A percentile compares a stretch with the other conserved stretches of the same genome.
These are phyloP conservation scores for Tragelaphus buxtoni DNA, from an alignment of 2,113 vertebrate genomes.

Conservation along the genomic window DNA sequence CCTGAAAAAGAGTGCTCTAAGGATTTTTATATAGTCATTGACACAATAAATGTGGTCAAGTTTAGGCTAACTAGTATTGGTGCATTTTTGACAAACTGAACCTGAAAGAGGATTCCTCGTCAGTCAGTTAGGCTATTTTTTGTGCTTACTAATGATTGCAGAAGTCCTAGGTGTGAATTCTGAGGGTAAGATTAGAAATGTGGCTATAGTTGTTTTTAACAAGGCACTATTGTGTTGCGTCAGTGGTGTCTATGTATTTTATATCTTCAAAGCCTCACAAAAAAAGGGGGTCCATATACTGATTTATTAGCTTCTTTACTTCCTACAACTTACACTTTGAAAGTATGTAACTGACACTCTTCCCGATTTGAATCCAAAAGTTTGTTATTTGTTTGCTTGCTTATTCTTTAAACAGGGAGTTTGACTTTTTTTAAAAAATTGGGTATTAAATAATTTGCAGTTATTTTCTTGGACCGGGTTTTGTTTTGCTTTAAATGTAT, in stretches of 20 bases:
- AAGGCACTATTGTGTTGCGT: not conserved
- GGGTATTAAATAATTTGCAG: not conserved
- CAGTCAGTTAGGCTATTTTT: slow-evolving; percentile 20
- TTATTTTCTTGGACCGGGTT: not conserved
- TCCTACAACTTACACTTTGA: not conserved
- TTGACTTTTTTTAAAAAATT: not conserved
- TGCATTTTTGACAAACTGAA: slow-evolving; percentile 8
- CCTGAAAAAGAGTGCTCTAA: slow-evolving; percentile 28
- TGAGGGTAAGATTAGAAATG: not conserved
- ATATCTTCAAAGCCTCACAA: not conserved
- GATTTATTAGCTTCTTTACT: not conserved
- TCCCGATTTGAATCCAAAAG: not conserved
- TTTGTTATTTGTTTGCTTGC: not conserved
- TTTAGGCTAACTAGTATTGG: slow-evolving; percentile 27
- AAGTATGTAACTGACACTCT: not conserved
- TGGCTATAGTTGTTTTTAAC: not conserved
- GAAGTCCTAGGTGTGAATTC: slow-evolving; percentile 7
- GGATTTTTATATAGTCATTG: slow-evolving; percentile 45
- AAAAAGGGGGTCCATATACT: not conserved
- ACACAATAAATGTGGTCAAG: slow-evolving; percentile 61
- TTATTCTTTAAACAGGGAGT: not conserved
- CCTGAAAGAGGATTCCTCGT: slow-evolving; percentile 7
- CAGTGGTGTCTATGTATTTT: not conserved
- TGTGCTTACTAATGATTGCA: slow-evolving; percentile 11
- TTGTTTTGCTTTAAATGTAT: not conserved